These are phyloP conservation scores for Tetragnatha montana DNA, from an alignment of 2,888 invertebrate genomes.

Conservation along the genomic window DNA sequence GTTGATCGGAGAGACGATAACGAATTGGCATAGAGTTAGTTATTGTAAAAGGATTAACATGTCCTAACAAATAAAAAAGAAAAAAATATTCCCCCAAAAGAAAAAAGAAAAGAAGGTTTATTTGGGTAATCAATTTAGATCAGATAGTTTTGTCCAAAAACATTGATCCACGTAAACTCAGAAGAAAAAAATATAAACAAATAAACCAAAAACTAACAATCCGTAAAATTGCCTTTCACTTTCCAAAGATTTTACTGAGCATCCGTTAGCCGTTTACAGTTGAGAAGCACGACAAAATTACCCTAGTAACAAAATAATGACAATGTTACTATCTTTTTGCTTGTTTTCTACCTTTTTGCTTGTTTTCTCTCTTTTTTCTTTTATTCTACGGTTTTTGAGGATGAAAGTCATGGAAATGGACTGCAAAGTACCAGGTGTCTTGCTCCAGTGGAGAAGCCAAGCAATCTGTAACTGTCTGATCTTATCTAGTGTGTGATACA, in stretches of 20 bases:
- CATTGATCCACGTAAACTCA: not conserved
- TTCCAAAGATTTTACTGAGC: constrained; percentile 22
- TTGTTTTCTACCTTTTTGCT: not conserved
- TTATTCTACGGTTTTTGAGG: constrained; percentile 17
- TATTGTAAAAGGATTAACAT: no score
- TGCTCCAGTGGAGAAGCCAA: constrained; percentile 17
- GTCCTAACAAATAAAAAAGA: no score
- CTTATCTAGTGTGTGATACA: not conserved
- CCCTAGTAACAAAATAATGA: constrained; percentile 31
- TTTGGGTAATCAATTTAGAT: not conserved
- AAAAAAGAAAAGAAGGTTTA: not conserved
- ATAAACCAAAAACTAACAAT: constrained; percentile 34
- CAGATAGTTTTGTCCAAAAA: not conserved
- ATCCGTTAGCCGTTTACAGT: constrained; percentile 20
- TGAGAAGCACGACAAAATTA: not conserved
- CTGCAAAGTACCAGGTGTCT: constrained; percentile 3
- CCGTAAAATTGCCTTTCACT: constrained; percentile 35
- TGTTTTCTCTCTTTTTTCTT: constrained; percentile 8
- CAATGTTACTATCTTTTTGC: constrained; percentile 11
- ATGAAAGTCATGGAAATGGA: not conserved
- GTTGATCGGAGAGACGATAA: no score
- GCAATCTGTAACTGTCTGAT: constrained; percentile 34
- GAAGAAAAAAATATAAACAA: constrained; percentile 13
- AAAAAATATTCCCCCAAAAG: no score
- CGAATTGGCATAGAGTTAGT: no score